phyloP scores from a whole-genome alignment of 92 coral and sea anemone genomes.

The Epizoanthus illoricatus region DNA sequence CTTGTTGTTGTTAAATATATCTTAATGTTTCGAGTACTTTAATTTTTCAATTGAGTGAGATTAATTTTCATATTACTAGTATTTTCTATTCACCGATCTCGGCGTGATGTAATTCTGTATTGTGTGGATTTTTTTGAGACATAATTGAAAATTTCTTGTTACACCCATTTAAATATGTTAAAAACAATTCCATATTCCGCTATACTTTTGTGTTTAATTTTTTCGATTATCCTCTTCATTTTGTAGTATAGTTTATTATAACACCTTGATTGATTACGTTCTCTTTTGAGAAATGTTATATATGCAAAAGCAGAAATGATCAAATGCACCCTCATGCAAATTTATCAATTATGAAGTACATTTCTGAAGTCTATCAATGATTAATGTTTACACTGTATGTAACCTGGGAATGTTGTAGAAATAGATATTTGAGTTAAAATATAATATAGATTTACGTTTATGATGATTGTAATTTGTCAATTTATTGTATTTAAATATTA shows the following conservation, averaged over 20 bases:
- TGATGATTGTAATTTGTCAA: background rate
- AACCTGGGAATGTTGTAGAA: no score
- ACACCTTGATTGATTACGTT: constrained; percentile 1
- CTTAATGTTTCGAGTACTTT: constrained; percentile 1
- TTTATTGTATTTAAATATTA: background rate
- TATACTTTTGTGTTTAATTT: background rate
- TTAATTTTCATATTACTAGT: background rate
- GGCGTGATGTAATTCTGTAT: background rate
- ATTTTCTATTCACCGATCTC: background rate
- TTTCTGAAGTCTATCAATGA: no score
- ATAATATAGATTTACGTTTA: background rate
- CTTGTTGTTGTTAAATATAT: background rate
- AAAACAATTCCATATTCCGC: constrained; percentile 3
- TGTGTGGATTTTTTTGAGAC: background rate
- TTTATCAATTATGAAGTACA: no score
- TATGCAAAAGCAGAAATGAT: background rate
- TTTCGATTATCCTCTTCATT: background rate
- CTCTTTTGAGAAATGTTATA: constrained; percentile 14
- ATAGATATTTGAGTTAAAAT: background rate
- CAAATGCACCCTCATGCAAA: background rate
- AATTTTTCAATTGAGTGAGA: constrained; percentile 5
- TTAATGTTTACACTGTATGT: no score
- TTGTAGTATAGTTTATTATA: constrained; percentile 15
- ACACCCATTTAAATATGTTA: constrained; percentile 13
- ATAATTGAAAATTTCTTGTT: background rate